phyloP scores from a whole-genome alignment of 2,797 vertebrate species.

The Phoxinus dragarum region DNA sequence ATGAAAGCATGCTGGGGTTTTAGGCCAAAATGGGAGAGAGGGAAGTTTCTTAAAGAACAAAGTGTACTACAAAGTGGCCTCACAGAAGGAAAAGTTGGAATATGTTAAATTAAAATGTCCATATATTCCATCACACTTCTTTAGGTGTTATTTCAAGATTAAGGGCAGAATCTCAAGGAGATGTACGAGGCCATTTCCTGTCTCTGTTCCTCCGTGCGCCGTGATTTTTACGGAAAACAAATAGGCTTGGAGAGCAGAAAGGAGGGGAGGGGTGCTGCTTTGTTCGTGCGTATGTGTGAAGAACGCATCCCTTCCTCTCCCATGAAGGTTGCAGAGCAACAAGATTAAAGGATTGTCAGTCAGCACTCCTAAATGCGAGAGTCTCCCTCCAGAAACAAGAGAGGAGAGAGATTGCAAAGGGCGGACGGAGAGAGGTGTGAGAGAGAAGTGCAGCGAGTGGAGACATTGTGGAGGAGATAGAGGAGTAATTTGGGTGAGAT shows the following conservation, averaged over 20 bases:
- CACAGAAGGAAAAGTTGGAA: slow-evolving; percentile 42
- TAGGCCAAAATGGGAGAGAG: not conserved
- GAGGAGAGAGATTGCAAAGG: slow-evolving; percentile 60
- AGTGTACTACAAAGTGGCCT: slow-evolving; percentile 32
- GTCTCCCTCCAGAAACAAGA: slow-evolving; percentile 51
- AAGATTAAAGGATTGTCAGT: slow-evolving; percentile 80
- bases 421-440: slow-evolving; percentile 50
- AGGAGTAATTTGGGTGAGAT: slow-evolving; percentile 65
- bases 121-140: slow-evolving; percentile 41
- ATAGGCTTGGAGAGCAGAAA: slow-evolving; percentile 62
- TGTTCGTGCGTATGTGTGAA: slow-evolving; percentile 62
- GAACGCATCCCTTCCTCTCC: slow-evolving; percentile 64
- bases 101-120: slow-evolving; percentile 42
- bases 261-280: slow-evolving; percentile 9
- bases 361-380: slow-evolving; percentile 70
- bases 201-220: slow-evolving; percentile 54
- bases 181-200: slow-evolving; percentile 51
- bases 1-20: slow-evolving; percentile 6
- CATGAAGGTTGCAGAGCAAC: slow-evolving; percentile 76
- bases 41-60: slow-evolving; percentile 39
- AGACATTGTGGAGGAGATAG: slow-evolving; percentile 58
- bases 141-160: slow-evolving; percentile 47
- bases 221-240: slow-evolving; percentile 76
- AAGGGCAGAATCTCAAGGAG: slow-evolving; percentile 40
- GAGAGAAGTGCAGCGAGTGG: slow-evolving; percentile 63